Evolutionary conservation across 2,797 vertebrate genomes (phyloP), one percentile per base, ranked within the genome.

Genomic region (Eulemur coronatus): DNA sequence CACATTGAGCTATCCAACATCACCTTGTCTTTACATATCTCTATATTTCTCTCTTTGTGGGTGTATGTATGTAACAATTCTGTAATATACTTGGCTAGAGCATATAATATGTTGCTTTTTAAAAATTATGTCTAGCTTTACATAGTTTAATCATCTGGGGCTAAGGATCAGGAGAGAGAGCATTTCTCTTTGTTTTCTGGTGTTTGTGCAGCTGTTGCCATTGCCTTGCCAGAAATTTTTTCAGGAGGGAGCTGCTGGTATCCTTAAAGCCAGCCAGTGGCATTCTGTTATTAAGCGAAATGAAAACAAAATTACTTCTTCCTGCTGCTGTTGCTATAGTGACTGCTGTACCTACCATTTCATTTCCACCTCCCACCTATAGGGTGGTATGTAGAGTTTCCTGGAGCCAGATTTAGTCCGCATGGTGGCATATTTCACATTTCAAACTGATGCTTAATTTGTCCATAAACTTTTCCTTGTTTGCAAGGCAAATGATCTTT

Each of bases 161-260:
- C 81, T 91, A 17, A 20, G 22, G 88, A 72, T 70, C 43, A 87
- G 67, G n/a, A 84, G 46, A 87, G 43, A 82, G 2, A 84, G 11
- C 57, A 78, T 33, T 87, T 73, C 59, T 86, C 28, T 50, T 84
- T 85, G 55, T 90, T 75, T 26, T 80, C 22, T 94, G 70, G 43
- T 33, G 33, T 94, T 90, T 97, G 43, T 89, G 48, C 86, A 98
- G 94, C 93, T 96, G 87, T 86, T 94, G 43, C 24, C 59, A 80
- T 75, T 92, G 35, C 18, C 67, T 89, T 96, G 89, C 90, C 91
- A 97, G 91, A 6, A 41, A 35, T 85, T 30, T 67, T 55, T 85
- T 79, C 69, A 89, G 48, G 28, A 93, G 80, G 59, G n/a, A 91
- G 38, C 38, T 92, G 48, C 63, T 94, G 35, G 70, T 43, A 38